phyloP scores from a whole-genome alignment of 2,888 invertebrate genomes.

The Hirtodrosophila confusa region DNA sequence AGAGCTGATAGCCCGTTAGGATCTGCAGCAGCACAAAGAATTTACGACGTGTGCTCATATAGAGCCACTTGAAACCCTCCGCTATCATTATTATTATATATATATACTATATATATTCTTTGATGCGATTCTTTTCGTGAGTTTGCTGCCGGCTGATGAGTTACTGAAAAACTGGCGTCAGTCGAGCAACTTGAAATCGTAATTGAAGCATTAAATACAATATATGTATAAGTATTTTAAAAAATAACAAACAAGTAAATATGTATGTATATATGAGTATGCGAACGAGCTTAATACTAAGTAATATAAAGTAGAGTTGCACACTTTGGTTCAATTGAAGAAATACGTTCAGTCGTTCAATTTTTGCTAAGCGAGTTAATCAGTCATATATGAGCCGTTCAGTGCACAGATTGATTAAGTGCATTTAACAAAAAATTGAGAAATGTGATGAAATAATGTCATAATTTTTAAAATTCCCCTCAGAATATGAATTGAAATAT shows the following conservation, averaged over 20 bases:
- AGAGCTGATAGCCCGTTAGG: conserved; percentile 65
- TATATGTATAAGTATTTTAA: conserved; percentile 5
- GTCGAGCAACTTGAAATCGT: conserved; percentile 24
- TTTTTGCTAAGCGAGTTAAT: too few relatives aligned
- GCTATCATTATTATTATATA: conserved; percentile 55
- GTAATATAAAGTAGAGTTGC: neutral
- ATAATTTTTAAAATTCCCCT: too few relatives aligned
- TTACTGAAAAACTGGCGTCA: conserved; percentile 27
- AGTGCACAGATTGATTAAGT: too few relatives aligned
- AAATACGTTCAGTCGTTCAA: too few relatives aligned
- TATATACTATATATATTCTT: neutral
- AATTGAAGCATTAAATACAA: conserved; percentile 32
- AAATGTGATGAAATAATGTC: too few relatives aligned
- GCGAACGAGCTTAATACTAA: conserved; percentile 10
- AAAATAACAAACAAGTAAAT: conserved; percentile 19
- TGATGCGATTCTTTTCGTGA: conserved; percentile 26
- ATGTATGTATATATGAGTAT: neutral
- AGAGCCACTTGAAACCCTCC: conserved; percentile 62
- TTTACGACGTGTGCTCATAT: conserved; percentile 39
- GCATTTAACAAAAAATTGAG: too few relatives aligned
- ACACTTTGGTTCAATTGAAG: too few relatives aligned
- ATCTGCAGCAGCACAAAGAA: conserved; percentile 52
- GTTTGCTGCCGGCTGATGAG: conserved; percentile 27
- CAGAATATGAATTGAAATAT: too few relatives aligned
- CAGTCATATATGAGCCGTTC: too few relatives aligned